Conservation (phyloP, 2,113 vertebrate genomes). For the Illadopsis cleaveri region DNA sequence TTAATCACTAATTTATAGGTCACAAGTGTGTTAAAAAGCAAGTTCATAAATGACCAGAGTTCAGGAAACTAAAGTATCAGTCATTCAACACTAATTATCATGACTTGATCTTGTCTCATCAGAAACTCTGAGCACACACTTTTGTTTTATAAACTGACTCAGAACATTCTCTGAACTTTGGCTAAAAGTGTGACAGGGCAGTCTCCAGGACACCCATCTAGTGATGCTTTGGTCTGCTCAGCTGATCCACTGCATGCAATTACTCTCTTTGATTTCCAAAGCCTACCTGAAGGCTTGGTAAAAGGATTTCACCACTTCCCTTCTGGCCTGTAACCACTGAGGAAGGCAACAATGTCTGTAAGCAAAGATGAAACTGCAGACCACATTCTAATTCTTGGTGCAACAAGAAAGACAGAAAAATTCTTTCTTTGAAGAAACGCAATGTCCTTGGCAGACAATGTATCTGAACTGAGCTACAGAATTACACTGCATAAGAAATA, state of each 20-base stretch:
- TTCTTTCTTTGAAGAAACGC: neutral
- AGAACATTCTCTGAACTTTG: neutral
- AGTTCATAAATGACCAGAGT: neutral
- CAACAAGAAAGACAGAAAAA: neutral
- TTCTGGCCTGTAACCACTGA: neutral
- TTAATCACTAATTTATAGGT: constrained; percentile 35
- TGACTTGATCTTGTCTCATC: neutral
- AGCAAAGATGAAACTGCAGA: neutral
- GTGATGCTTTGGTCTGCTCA: neutral
- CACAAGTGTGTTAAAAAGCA: neutral
- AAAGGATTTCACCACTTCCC: neutral
- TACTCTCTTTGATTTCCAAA: neutral
- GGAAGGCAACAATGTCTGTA: neutral
- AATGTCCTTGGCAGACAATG: neutral
- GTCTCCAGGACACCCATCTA: neutral
- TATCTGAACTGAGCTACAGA: neutral
- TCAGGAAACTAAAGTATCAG: neutral
- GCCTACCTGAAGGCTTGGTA: neutral
- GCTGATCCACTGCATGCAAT: neutral
- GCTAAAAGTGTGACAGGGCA: neutral
- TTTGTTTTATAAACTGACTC: neutral
- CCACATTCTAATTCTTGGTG: neutral
- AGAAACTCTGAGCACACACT: neutral
- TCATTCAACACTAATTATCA: neutral
- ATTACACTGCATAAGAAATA: neutral